phyloP scores from a whole-genome alignment of 2,888 invertebrate species.

The Leucoma salicis region DNA sequence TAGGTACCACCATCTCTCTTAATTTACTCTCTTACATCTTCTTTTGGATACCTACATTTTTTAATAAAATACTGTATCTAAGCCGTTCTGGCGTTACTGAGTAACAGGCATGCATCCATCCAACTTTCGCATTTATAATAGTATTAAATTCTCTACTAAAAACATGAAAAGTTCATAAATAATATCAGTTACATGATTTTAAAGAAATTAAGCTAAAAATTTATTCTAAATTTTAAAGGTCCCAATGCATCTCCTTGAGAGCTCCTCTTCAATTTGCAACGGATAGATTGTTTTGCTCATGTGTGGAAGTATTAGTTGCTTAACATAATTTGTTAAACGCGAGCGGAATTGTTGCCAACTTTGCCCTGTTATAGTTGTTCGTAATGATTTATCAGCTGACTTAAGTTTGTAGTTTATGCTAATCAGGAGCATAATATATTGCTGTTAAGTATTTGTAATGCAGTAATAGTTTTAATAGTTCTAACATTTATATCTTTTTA shows the following conservation, averaged over 20 bases:
- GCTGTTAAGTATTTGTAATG: not conserved
- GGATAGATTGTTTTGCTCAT: not conserved
- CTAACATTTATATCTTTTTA: no score
- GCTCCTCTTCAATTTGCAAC: not conserved
- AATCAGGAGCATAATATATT: not conserved
- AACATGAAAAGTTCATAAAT: no score
- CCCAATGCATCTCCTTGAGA: not conserved
- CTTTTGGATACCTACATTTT: no score
- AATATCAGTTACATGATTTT: no score
- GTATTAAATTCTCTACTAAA: no score
- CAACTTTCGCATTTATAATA: no score
- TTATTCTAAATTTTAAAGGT: not conserved
- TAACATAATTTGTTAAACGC: constrained; percentile 16
- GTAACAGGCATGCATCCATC: no score
- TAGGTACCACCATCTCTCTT: no score
- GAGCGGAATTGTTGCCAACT: constrained; percentile 18
- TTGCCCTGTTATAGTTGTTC: constrained; percentile 12
- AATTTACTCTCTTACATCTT: no score
- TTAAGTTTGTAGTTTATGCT: not conserved
- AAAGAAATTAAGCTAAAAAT: not conserved
- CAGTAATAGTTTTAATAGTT: no score
- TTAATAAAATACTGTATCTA: no score
- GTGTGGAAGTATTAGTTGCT: not conserved
- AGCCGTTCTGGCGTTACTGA: no score
- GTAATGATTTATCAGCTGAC: constrained; percentile 19